Percentiles rank a stretch among this genome's conserved stretches.
Evolutionary conservation across 2,113 vertebrate species (phyloP).

Genomic region (Microcebus ravelobensis): DNA sequence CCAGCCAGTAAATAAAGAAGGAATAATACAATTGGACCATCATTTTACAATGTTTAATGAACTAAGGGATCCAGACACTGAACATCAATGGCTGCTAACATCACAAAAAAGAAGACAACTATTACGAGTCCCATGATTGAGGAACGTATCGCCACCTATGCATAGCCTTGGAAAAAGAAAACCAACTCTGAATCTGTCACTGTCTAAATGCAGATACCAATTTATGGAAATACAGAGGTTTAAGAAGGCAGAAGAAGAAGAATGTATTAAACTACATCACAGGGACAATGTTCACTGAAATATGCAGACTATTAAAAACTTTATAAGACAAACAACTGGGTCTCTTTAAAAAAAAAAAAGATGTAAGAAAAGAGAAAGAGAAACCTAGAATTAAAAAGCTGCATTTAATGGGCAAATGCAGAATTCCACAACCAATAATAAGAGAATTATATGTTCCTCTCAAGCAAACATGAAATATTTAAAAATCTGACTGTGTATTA

Average conservation of each 20-base stretch:
- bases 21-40: background rate
- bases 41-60: constrained; percentile 20
- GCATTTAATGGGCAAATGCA: background rate
- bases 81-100: background rate
- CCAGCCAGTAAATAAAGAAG: background rate
- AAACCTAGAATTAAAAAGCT: background rate
- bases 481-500: background rate
- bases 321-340: background rate
- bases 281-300: background rate
- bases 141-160: background rate
- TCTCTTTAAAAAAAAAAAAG: background rate
- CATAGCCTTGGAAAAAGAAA: background rate
- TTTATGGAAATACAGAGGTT: background rate
- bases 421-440: background rate
- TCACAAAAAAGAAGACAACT: background rate
- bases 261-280: background rate
- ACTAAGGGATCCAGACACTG: background rate
- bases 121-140: background rate
- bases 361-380: background rate
- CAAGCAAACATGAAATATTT: background rate
- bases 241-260: background rate
- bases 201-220: background rate
- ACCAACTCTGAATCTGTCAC: background rate
- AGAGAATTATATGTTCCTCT: background rate
- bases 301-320: background rate